Base-by-base conservation (phyloP, 2,888 invertebrate species). In the Eumerus sabulonum region DNA sequence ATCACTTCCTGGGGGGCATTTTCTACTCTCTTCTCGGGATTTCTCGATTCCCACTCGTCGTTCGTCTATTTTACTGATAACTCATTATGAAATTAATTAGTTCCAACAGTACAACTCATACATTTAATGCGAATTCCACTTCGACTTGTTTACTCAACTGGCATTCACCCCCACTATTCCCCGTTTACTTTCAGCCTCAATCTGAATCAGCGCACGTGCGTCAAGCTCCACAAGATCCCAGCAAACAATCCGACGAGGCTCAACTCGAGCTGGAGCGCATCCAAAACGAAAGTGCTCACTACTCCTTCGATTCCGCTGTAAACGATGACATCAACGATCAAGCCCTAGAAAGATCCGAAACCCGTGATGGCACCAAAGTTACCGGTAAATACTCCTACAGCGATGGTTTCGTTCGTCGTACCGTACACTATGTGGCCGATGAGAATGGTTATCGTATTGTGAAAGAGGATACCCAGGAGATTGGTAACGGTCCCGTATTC, bases 381-480 rank as follows among this genome's bases (percentile, higher is more conserved):
- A 87, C 83, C 47, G 92, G 92, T 1, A 87, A 88, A 76, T 92
- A 92, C 84, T 90, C 90, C 4, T 92, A 92, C 87, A 90, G 90
- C 77, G 92, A 92, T 86, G 92, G 92, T 0, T 92, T 87, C 83
- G 90, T 90, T 82, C 88, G 87, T 83, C 90, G 91, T 17, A 91
- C 90, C 0, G 91, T 92, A 0, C 86, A 90, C 76, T 92, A 92
- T 84, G 90, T 89, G 63, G 92, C 92, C 83, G 92, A 92, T 85
- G 90, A 92, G 83, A 90, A 91, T 74, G 92, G 92, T 66, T 92
- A 92, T 86, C 87, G 92, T 83, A 90, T 92, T 13, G 86, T 90
- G n/a, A 90, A 90, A 81, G 90, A 91, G 73, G 87, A 88, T 1
- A 87, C 86, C 48, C 86, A 90, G 83, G 89, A 90, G 11, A 90